Evolutionary conservation across 2,888 invertebrate genomes (phyloP), one percentile per base, ranked within the genome.

Genomic region (Polietes domitor): DNA sequence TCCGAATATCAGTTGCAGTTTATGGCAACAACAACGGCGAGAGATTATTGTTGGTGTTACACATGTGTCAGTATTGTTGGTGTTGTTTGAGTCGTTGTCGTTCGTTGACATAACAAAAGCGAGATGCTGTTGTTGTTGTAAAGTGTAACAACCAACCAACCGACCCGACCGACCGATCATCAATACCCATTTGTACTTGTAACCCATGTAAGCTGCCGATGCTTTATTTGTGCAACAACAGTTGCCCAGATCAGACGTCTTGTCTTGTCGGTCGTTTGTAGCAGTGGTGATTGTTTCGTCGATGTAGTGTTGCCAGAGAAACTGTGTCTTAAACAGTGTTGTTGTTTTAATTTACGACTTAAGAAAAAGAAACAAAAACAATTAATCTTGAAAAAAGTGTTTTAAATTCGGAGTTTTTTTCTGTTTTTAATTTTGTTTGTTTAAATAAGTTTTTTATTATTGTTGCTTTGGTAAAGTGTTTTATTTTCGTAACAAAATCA

Each of bases 221-320:
- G 55, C 76, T 79, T 73, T 84, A 84, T 77, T 84, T 76, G 78
- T 79, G 78, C 70, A 79, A 70, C 81, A 81, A 78, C 81, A 73
- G 72, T 84, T 81, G 84, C 76, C 70, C 73, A 79, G 81, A 84
- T 81, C 73, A 81, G 84, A 81, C 84, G 78, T 81, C 26, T 43
- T 63, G 28, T 75, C 53, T 63, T 61, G 41, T 72, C 2, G 5
- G 9, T 37, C 26, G 47, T 24, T 68, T 17, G 26, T 41, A 41
- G 15, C 43, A 72, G 43, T 32, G 41, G 55, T 68, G 19, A 37
- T 37, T 37, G 4, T 1, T 79, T 61, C 17, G 41, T 70, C 19
- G 37, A 15, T 71, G 15, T 21, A 9, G 37, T 55, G 50, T 26
- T 58, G n/a, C 19, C 3, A 10, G 17, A 41, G 15, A 15, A 47